Base-by-base conservation (phyloP, 2,797 vertebrate genomes). In the Coccyzus lansbergi region DNA sequence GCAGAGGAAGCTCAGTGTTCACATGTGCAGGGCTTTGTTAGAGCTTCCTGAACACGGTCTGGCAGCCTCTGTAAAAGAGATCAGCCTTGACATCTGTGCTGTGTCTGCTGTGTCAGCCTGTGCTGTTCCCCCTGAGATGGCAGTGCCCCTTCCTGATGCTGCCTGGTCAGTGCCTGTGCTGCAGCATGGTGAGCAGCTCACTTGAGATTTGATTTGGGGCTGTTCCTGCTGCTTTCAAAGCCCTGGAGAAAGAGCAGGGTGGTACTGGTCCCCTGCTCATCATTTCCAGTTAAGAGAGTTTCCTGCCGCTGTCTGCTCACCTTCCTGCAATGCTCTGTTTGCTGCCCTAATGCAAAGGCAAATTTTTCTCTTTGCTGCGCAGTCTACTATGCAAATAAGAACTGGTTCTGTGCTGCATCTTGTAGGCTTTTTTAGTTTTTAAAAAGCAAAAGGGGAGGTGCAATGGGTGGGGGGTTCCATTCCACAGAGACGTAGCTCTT, bases 51-150 rank as follows among this genome's bases (percentile, higher is more conserved):
- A 33, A 6, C 28, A 2, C 3, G 16, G 55, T 34, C 52, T 90
- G 67, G 67, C 77, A 28, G 65, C 16, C 28, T 51, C 49, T 67
- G 52, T 28, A 4, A 25, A 53, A 76, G 38, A 53, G 33, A 40
- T 67, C 55, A 29, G 40, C 56, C 38, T 51, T 40, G 68, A 81
- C 68, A 75, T 38, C 56, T 15, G 48, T 1, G 6, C 74, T 46
- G 44, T 65, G 5, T 42, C 67, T 52, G 33, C 71, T 5, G 1
- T 28, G 59, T 58, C 52, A 55, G 60, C 40, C 16, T 0, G 64
- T 28, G 36, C 68, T 26, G 7, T 24, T 46, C 21, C 52, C 69
- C 1, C 1, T 3, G 14, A 44, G 46, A 34, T 1, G 1, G 4
- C 9, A 10, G 63, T 49, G 60, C 56, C 29, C 20, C 21, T 63